Conservation (phyloP, 53 echinoderm and acorn worm genomes). For the Stichopus horrens region DNA sequence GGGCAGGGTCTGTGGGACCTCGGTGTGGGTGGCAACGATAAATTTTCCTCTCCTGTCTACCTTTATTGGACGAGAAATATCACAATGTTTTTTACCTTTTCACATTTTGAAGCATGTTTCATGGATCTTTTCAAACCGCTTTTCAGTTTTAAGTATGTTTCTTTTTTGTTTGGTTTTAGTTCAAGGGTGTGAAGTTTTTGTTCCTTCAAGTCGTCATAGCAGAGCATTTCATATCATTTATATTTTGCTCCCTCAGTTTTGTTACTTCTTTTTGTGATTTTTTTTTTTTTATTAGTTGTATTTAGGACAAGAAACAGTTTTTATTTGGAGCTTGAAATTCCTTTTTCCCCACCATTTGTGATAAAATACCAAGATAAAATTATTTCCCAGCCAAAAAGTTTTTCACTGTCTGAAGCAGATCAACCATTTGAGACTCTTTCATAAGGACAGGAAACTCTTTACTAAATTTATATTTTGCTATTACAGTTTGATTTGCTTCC, state of each 20-base stretch:
- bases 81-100: no score
- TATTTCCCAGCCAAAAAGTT: neutral
- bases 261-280: neutral
- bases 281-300: neutral
- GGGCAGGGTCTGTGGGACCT: no score
- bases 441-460: neutral
- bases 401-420: neutral
- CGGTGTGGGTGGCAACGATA: no score
- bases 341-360: conserved; percentile 6
- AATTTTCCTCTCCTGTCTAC: no score
- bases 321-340: neutral
- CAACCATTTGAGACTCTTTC: conserved; percentile 5
- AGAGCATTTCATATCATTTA: neutral
- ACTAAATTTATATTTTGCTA: conserved; percentile 11
- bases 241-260: neutral
- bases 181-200: neutral
- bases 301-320: neutral
- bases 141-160: no score
- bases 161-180: no score
- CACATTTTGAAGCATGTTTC: no score
- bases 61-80: no score
- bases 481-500: neutral
- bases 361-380: neutral
- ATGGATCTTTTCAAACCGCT: no score
- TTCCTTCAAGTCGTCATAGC: neutral